Evolutionary conservation across 2,888 invertebrate genomes (phyloP), one percentile per base, ranked within the genome.

Genomic region (Drosophila imparisetae): DNA sequence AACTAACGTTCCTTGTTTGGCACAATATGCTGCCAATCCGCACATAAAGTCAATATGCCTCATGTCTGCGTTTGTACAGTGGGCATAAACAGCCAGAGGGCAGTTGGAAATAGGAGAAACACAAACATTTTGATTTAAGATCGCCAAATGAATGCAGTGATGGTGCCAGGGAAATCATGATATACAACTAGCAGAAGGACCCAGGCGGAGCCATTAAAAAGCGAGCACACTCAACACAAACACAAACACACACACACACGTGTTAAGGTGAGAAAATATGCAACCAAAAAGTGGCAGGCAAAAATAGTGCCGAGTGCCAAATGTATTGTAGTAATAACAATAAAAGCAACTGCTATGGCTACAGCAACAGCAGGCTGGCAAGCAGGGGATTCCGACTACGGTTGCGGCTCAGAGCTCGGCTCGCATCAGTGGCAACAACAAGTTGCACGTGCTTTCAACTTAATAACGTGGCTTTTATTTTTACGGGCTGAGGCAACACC

Each of bases 381-480:
- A 63, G 42, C 52, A 42, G 64, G 36, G 57, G 64, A 40, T 36
- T 57, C 18, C 30, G 55, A 42, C 30, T 61, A 32, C 29, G 61
- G 48, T 27, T 57, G 45, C 32, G 50, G 61, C 48, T 48, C 61
- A 57, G 38, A 59, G 49, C 62, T 63, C 42, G 58, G 72, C 58
- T 64, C 48, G 66, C 66, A 64, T 66, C 61, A 66, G 75, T 65
- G 71, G 75, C 75, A 88, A 83, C 88, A 85, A 85, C 85, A 85
- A 85, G 86, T 87, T 85, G 88, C 90, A 89, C 89, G 89, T 89
- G 89, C 87, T 89, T 90, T 90, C 84, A 84, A 80, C 86, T 81
- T 86, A 89, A 90, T 89, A 90, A 90, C 90, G 86, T 86, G 89
- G 90, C 89, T 89, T 89, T 89, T 86, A 90, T 84, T 86, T 89